Percentiles rank a stretch among this genome's conserved stretches.
Evolutionary conservation across 2,888 invertebrate genomes (phyloP).

Genomic region (Lepidochrysops patricia): DNA sequence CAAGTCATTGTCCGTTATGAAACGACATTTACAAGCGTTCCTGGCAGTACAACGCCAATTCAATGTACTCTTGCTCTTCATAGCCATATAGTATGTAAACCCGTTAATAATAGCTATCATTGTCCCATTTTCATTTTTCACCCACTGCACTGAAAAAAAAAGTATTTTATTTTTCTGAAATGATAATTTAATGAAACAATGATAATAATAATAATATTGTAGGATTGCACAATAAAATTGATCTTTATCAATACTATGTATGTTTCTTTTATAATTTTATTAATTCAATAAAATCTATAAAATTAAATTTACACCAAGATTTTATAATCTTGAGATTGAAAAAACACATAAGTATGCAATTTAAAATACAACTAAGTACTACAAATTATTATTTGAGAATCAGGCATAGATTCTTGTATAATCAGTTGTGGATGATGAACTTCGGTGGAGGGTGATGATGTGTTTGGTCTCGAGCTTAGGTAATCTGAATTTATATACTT

Average conservation of each 20-base stretch:
- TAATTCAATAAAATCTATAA: no score
- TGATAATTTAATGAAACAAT: no score
- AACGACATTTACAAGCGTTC: conserved; percentile 25
- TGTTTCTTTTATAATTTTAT: no score
- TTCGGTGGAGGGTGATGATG: conserved; percentile 25
- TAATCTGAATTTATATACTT: not conserved
- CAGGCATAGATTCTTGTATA: no score
- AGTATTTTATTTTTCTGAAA: not conserved
- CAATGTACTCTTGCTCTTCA: conserved; percentile 18
- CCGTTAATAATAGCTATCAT: conserved; percentile 28
- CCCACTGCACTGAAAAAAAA: conserved; percentile 25
- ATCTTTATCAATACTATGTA: no score
- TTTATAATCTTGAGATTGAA: not conserved
- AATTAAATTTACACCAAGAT: no score
- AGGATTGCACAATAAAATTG: no score
- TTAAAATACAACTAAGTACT: no score
- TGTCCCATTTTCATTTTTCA: conserved; percentile 24
- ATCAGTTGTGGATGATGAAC: conserved; percentile 26
- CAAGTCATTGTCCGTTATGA: conserved; percentile 29
- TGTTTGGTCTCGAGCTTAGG: no score
- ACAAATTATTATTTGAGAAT: no score
- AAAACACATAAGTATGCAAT: no score
- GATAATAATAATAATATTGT: no score
- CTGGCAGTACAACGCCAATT: conserved; percentile 26
- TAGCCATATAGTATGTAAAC: conserved; percentile 33